Base-by-base conservation (phyloP, 2,797 vertebrate species). In the Acropternis orthonyx region DNA sequence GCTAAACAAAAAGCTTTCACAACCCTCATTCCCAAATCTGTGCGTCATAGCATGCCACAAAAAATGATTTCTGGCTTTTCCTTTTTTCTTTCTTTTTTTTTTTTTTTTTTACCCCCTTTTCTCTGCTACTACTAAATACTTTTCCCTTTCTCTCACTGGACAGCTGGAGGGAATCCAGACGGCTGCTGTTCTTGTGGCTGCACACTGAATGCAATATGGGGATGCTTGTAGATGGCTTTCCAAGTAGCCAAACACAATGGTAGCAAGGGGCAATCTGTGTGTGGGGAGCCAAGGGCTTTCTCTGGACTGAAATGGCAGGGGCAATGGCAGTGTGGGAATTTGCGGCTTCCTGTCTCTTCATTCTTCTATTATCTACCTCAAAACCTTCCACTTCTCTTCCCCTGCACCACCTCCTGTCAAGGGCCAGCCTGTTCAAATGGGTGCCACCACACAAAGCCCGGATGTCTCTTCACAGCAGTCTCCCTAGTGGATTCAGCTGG, bases 1-100 rank as follows among this genome's bases (percentile, higher is more conserved):
- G 85, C 89, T 97, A 97, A 98, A 97, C 96, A 96, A 94, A 97
- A 95, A 93, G 89, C 96, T 94, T 93, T 97, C 95, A 97, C 92
- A 94, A 89, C 77, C 74, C 80, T 91, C 85, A 52, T 95, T 96
- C 96, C 87, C 84, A 79, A 93, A 93, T 87, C 92, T 69, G 79
- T 94, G 95, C 90, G 46, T 96, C 92, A 89, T 16, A 74, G 74
- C 34, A 63, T 91, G 91, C 94, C 95, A 95, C 88, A 91, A 94
- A 96, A 96, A 94, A 73, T 83, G 12, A 88, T 94, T 94, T 89
- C 86, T 91, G 72, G 27, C 27, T 55, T 85, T 54, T 75, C 71
- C 16, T 72, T 65, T 37, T 68, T 37, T 16, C 61, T 63, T 36
- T 41, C 4, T 22, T 28, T 72, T 61, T 21, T n/a, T 4, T 11